Conservation (phyloP, 2,113 vertebrate species). For the Tupaia tana region DNA sequence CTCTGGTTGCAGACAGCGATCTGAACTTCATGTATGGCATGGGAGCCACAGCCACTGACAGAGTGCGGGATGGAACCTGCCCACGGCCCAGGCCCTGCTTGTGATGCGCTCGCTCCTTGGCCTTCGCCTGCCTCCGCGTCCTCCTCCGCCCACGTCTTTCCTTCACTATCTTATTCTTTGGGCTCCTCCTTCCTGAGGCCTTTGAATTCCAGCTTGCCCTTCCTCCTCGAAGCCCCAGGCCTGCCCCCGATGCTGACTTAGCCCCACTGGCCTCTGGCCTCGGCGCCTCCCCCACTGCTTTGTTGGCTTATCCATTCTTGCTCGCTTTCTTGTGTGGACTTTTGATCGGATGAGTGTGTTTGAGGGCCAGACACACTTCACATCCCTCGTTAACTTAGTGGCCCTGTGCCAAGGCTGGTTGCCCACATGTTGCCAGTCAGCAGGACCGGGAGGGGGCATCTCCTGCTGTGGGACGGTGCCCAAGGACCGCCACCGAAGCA, state of each 20-base stretch:
- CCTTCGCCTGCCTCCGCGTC: not conserved
- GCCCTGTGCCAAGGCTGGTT: not conserved
- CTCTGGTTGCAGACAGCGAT: not conserved
- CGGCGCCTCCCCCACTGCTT: too few species aligned
- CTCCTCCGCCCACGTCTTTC: not conserved
- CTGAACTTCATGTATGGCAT: accelerated
- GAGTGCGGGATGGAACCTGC: not conserved
- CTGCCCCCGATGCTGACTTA: too few species aligned
- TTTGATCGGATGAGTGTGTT: accelerated
- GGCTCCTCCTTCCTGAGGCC: not conserved
- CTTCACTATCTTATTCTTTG: too few species aligned
- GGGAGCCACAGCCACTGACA: not conserved
- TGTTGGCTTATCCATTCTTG: too few species aligned
- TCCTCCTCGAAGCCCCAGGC: not conserved
- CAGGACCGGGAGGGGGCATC: not conserved
- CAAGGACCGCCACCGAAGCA: not conserved
- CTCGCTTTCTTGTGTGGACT: accelerated
- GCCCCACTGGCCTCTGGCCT: accelerated
- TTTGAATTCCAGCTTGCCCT: too few species aligned
- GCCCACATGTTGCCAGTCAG: too few species aligned
- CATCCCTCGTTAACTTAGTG: accelerated
- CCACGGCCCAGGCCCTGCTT: too few species aligned
- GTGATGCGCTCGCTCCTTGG: too few species aligned
- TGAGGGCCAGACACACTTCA: accelerated
- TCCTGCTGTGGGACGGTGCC: too few species aligned